A percentile compares a stretch with the other conserved stretches of the same genome.
phyloP scores from a whole-genome alignment of 2,888 invertebrate genomes.

The Agonopterix heracliana region DNA sequence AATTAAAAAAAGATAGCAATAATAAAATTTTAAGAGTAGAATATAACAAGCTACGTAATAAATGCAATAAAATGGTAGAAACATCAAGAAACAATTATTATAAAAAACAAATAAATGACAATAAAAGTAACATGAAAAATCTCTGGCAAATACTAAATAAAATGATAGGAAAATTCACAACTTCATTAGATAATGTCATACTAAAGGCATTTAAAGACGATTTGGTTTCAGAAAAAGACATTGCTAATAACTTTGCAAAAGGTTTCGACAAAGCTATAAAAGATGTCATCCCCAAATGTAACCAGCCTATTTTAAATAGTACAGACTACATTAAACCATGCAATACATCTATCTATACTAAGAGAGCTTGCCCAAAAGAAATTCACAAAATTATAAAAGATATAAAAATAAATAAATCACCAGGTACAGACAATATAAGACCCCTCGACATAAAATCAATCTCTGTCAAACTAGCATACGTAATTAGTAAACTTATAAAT shows the following conservation, averaged over 20 bases:
- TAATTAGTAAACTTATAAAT: slow-evolving; percentile 1
- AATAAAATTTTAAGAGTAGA: background rate
- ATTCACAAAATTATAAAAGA: background rate
- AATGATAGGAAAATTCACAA: background rate
- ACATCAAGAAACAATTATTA: background rate
- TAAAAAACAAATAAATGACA: background rate
- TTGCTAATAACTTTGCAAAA: slow-evolving; percentile 5
- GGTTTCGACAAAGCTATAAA: slow-evolving; percentile 3
- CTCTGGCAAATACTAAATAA: background rate
- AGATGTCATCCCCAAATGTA: slow-evolving; percentile 4
- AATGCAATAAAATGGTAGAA: background rate
- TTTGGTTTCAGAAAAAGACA: no score
- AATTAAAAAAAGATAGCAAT: background rate
- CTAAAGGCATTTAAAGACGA: slow-evolving; percentile 2
- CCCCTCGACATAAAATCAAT: slow-evolving; percentile 1
- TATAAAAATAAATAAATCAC: background rate
- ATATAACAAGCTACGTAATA: background rate
- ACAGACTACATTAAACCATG: background rate
- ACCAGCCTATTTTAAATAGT: background rate
- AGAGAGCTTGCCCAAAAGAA: background rate
- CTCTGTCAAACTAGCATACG: background rate
- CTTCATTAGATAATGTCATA: slow-evolving; percentile 6
- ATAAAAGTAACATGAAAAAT: background rate
- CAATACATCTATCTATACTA: background rate
- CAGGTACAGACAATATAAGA: slow-evolving; percentile 3